Base-by-base conservation (phyloP, 2,888 invertebrate genomes). In the Phyllotreta striolata region DNA sequence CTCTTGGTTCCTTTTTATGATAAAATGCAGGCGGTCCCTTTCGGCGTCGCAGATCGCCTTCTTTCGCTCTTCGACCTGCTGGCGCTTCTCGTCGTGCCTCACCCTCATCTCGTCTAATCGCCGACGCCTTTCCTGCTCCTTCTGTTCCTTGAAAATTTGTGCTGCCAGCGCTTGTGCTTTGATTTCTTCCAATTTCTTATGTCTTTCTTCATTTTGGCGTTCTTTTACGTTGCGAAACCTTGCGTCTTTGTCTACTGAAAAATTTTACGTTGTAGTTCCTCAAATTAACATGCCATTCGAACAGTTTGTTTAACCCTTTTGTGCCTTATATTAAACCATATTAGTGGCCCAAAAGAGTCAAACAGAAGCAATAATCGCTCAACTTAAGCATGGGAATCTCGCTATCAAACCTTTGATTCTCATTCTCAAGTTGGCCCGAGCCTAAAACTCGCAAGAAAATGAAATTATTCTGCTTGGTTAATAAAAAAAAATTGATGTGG, bases 31-130 rank as follows among this genome's bases (percentile, higher is more conserved):
- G 72, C 95, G 86, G 77, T 93, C 93, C 77, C 91, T 85, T 76
- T 95, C 95, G 54, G 94, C 94, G 80, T 95, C 94, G 86, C 91
- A 90, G 83, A 95, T 93, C 78, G 92, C 89, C 75, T 89, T 88
- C 82, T 95, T 95, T 75, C 95, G 87, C 83, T 95, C 95, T 83
- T 95, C 95, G 69, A 95, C 95, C 74, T 85, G 86, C 64, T 83
- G 83, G 65, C 87, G 80, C 79, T 90, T 87, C 77, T 90, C 90
- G 76, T 88, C 89, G 80, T 95, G 95, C 69, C 88, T 88, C 67
- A 86, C 84, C 73, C 92, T 87, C 80, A 93, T 88, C 77, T 95
- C 94, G 69, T 93, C 93, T 79, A 94, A 89, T 72, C 93, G 86
- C 76, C 87, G 86, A 74, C 92, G 86, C 61, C 95, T 85, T 79